Evolutionary conservation across 2,113 vertebrate genomes (phyloP).

Genomic region (Notechis scutatus): DNA sequence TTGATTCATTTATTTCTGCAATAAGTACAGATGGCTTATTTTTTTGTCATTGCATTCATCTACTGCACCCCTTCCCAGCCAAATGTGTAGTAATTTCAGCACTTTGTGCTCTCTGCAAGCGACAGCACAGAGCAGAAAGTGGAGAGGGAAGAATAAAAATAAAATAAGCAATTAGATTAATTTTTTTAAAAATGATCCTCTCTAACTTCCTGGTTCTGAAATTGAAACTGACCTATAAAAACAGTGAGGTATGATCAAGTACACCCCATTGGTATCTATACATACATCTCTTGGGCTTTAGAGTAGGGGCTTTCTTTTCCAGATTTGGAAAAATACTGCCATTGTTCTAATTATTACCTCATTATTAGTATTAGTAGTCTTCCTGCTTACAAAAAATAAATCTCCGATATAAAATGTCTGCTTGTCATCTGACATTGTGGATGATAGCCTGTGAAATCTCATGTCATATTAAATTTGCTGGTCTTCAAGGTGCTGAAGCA

Average conservation of each 20-base stretch:
- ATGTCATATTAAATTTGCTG: not conserved
- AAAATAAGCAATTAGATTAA: not conserved
- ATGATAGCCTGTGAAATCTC: not conserved
- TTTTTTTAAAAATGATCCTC: not conserved
- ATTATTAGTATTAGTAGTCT: not conserved
- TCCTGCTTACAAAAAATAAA: slow-evolving; percentile 34
- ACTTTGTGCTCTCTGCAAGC: not conserved
- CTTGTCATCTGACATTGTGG: slow-evolving; percentile 30
- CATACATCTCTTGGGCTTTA: slow-evolving; percentile 13
- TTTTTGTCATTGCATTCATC: not conserved
- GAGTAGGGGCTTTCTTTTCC: not conserved
- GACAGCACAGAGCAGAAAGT: not conserved
- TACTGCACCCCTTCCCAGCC: not conserved
- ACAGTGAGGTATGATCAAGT: not conserved
- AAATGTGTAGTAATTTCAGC: not conserved
- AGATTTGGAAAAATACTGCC: slow-evolving; percentile 29
- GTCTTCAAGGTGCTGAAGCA: not conserved
- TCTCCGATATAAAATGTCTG: slow-evolving; percentile 34
- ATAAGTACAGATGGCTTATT: not conserved
- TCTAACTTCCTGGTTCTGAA: slow-evolving; percentile 18
- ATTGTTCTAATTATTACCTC: slow-evolving; percentile 36
- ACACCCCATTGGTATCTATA: not conserved
- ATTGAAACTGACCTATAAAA: slow-evolving; percentile 25
- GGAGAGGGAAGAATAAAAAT: not conserved
- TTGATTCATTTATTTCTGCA: not conserved